Evolutionary conservation across 2,113 vertebrate species (phyloP), one percentile per base, ranked within the genome.

Genomic region (Herpailurus yagouaroundi): DNA sequence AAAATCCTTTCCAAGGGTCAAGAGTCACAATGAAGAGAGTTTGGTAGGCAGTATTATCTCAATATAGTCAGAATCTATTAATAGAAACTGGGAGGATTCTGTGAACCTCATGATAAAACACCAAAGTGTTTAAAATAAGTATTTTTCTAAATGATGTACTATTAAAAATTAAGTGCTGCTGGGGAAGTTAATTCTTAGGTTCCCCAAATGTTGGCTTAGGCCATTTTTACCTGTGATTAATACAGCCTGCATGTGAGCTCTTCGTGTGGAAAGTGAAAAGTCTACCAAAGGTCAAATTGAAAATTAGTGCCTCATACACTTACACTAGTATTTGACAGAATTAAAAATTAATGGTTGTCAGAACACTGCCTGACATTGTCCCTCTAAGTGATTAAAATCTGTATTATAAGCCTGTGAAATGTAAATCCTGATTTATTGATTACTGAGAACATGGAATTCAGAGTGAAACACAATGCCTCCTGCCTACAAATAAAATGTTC

Each of bases 291-390:
- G 15, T 82, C 77, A 92, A 89, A 91, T 41, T 2, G 77, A 88
- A 89, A 77, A 77, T 60, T 57, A 89, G 33, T 55, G 27, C 68
- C 29, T 94, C 52, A 91, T 63, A 50, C 7, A 79, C 38, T 85
- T 41, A 81, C 11, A 73, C 77, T 66, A 82, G 36, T 23, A 86
- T 92, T 86, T 68, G 63, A 92, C 33, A 94, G 50, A 80, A 74
- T 45, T 89, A 89, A 89, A 97, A 97, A 80, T 79, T n/a, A 95
- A 89, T 64, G 25, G 52, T 85, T 86, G 71, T 96, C 73, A 96
- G 68, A 96, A 86, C 8, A 55, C 29, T 89, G 11, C 82, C 73
- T 95, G 73, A 76, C 86, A 82, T 33, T 80, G 57, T 91, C 33
- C 23, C 29, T 95, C 66, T n/a, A 79, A 63, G 52, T n/a, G 13